Base-by-base conservation (phyloP, 2,888 invertebrate species). In the Diplazon laetatorius region DNA sequence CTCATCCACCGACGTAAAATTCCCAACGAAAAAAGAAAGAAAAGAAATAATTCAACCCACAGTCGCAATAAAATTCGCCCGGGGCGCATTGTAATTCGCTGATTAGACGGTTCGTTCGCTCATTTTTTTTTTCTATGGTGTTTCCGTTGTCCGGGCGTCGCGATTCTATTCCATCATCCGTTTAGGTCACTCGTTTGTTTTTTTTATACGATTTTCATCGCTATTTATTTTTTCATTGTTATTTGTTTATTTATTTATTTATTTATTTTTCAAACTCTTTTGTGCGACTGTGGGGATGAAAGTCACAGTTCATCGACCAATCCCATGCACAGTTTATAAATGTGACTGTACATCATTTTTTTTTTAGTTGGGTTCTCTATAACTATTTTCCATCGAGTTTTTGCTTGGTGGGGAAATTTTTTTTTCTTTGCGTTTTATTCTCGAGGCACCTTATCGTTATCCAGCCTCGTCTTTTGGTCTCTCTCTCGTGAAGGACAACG, bases 121-220 rank as follows among this genome's bases (percentile, higher is more conserved):
- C 50, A 14, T 42, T 42, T 14, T 70, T 78, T 75, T 69, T 76
- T 78, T 78, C 80, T 76, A 74, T 63, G 55, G 69, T 71, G 69
- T 76, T 48, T 71, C 46, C 44, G 20, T 81, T 73, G 35, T 59
- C n/a, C n/a, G n/a, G 76, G 72, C 71, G 80, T 82, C 52, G 69
- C 14, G 2, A 9, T 65, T 18, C 44, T 52, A 52, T 70, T 74
- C 46, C 65, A 70, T 74, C 74, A 46, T 46, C 70, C 60, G 65
- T 70, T 74, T 70, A 70, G 60, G 65, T 48, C 22, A 30, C n/a
- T n/a, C n/a, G n/a, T n/a, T n/a, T n/a, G n/a, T n/a, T n/a, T 52
- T 35, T 77, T 59, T 68, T 55, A 35, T 48, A 14, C 1, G 55
- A 75, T 72, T 74, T 74, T 79, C 72, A n/a, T 63, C 80, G 75